These are phyloP conservation scores for Trichosurus vulpecula DNA, from an alignment of 2,797 vertebrate genomes.

Conservation along the genomic window DNA sequence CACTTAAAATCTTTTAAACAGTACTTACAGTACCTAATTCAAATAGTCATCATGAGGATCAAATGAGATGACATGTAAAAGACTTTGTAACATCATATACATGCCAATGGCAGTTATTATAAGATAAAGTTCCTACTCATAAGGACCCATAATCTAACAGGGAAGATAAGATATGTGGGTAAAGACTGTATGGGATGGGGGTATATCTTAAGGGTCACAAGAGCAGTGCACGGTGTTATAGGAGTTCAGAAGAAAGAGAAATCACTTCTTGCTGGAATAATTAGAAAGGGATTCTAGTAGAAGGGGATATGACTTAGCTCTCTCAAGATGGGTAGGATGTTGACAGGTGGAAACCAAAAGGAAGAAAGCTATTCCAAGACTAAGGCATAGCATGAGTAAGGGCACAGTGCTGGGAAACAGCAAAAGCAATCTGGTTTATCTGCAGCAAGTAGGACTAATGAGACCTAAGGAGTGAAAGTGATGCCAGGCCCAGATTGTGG, in stretches of 20 bases:
- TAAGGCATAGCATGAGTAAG: neutral
- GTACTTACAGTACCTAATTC: neutral
- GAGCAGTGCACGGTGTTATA: neutral
- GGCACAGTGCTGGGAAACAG: neutral
- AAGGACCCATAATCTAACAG: neutral
- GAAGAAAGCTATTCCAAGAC: neutral
- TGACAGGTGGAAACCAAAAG: neutral
- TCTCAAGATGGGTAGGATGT: neutral
- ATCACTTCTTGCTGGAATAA: neutral
- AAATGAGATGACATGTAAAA: neutral
- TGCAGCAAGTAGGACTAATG: neutral
- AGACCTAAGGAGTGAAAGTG: neutral
- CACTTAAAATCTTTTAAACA: neutral
- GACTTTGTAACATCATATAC: neutral
- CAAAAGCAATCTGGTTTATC: neutral
- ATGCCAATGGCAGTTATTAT: neutral
- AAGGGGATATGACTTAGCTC: neutral
- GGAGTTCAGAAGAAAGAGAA: neutral
- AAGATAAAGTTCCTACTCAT: neutral
- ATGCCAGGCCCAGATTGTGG: neutral
- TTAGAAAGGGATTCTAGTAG: neutral
- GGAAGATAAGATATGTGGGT: neutral
- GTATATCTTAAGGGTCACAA: neutral
- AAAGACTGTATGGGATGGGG: neutral
- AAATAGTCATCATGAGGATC: neutral